Evolutionary conservation across 2,113 vertebrate species (phyloP), one percentile per base, ranked within the genome.

Genomic region (Poecilia latipinna): DNA sequence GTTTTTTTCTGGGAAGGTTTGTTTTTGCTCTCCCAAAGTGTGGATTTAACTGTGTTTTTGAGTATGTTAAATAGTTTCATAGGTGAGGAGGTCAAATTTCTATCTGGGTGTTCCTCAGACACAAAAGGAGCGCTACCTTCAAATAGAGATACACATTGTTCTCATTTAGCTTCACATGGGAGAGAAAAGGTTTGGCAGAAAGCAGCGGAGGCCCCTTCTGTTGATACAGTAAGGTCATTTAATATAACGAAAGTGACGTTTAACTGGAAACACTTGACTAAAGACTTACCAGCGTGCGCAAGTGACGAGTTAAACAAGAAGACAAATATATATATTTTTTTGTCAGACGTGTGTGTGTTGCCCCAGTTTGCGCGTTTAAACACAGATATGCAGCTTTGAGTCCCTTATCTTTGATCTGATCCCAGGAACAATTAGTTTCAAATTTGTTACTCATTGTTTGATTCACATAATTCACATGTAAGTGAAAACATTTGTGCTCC

Each of bases 141-240:
- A 86, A 86, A 88, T 68, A 48, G 78, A 79, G 68, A 80, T 76
- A 85, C 92, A 92, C 78, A 85, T 91, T 92, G 91, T 89, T 92
- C 82, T 84, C 77, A 88, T 93, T 91, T 90, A 81, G 65, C 77
- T 61, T 77, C 70, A 65, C 80, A 82, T 80, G 78, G 70, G 83
- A 90, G 85, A 83, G 65, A 54, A 64, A 54, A 68, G 64, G 75
- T 74, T 86, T 91, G 90, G 90, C 92, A 83, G 69, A 81, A 57
- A 66, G 70, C 70, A 79, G 74, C 2, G 3, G 82, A 75, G 83
- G 76, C 74, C 83, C 81, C 73, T 66, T 65, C 48, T 79, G 85
- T 80, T 75, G 75, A 86, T 67, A 44, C 70, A 68, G 68, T 74
- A 76, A 80, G 70, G 64, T 72, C 67, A 81, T 89, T 87, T 80